These are phyloP conservation scores for Magallana ariakensis DNA, from an alignment of 1,140 invertebrate species.

Conservation along the genomic window DNA sequence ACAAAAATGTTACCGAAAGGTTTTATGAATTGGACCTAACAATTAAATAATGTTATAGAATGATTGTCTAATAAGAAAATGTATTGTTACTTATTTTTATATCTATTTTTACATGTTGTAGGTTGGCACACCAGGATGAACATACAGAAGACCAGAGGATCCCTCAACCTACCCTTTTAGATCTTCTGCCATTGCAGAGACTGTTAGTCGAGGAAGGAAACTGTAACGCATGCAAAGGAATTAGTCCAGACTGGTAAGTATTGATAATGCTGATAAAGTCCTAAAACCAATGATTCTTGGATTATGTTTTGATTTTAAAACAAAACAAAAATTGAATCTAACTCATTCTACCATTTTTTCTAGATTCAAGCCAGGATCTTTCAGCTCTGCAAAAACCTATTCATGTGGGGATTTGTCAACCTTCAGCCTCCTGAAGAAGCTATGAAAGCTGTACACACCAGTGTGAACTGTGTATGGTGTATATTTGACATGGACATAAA, in stretches of 20 bases:
- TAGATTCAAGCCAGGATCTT: neutral
- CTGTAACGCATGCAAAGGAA: neutral
- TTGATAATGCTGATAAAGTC: no score
- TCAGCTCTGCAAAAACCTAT: neutral
- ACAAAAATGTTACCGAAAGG: no score
- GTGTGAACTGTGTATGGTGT: no score
- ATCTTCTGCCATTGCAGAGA: neutral
- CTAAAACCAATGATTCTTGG: neutral
- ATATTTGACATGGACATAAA: no score
- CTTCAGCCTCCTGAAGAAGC: neutral
- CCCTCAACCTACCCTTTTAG: neutral
- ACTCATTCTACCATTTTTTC: neutral
- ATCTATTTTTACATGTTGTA: neutral
- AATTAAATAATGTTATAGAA: no score
- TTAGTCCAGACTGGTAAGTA: neutral
- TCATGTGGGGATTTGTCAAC: neutral
- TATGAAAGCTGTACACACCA: no score
- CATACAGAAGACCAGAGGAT: neutral
- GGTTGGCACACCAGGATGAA: neutral
- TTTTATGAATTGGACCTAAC: no score
- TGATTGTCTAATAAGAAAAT: no score
- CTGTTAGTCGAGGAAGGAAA: slow-evolving; percentile 1
- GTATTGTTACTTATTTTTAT: no score
- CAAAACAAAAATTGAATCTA: neutral
- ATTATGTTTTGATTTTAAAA: neutral